Evolutionary conservation across 2,888 invertebrate species (phyloP).

Genomic region (Auanema sp.): DNA sequence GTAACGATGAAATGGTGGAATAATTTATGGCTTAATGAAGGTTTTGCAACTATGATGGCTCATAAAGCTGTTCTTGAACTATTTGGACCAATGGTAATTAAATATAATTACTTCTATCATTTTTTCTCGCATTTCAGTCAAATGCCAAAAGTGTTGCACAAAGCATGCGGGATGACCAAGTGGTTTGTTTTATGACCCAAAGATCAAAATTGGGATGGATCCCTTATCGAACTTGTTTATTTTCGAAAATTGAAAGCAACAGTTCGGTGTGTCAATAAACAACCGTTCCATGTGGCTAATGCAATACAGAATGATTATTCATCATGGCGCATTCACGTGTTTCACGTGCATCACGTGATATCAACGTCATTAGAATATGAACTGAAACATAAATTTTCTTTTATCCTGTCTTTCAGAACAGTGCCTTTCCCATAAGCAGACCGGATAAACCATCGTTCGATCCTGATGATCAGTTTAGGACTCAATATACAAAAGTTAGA

Average conservation of each 20-base stretch:
- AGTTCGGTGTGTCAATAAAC: too few relatives aligned
- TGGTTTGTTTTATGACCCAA: constrained; percentile 32
- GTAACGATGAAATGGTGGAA: constrained; percentile 62
- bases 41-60: constrained; percentile 45
- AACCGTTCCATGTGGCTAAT: too few relatives aligned
- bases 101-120: too few relatives aligned
- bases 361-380: too few relatives aligned
- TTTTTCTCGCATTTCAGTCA: too few relatives aligned
- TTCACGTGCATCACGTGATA: too few relatives aligned
- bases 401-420: constrained; percentile 22
- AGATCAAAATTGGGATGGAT: constrained; percentile 21
- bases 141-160: too few relatives aligned
- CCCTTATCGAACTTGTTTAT: background rate
- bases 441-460: constrained; percentile 19
- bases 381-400: too few relatives aligned
- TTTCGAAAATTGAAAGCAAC: background rate
- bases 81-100: background rate
- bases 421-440: constrained; percentile 23
- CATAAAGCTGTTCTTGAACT: constrained; percentile 12
- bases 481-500: constrained; percentile 25
- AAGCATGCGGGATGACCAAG: constrained; percentile 20
- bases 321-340: too few relatives aligned
- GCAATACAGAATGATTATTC: too few relatives aligned
- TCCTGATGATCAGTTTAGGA: constrained; percentile 21
- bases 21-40: constrained; percentile 59